Evolutionary conservation across 2,888 invertebrate genomes (phyloP).

Genomic region (Nemurella pictetii): DNA sequence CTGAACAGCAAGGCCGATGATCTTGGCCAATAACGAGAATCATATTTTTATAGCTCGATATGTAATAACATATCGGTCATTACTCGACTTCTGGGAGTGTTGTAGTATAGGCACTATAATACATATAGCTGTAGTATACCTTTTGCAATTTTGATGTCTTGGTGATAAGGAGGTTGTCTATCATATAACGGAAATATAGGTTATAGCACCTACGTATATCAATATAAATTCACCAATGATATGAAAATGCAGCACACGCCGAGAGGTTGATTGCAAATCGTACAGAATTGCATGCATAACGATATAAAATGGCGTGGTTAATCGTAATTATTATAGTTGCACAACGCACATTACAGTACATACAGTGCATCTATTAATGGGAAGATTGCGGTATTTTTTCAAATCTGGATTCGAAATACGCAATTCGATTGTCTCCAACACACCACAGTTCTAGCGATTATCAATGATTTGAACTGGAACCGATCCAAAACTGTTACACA

Average conservation of each 20-base stretch:
- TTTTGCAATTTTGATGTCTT: background rate
- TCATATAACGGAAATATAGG: background rate
- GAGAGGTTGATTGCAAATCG: background rate
- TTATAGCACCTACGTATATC: too few relatives aligned
- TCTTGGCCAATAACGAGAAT: slow-evolving; percentile 2
- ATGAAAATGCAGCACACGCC: background rate
- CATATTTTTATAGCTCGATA: background rate
- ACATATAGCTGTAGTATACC: too few relatives aligned
- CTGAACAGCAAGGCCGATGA: background rate
- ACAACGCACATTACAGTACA: background rate
- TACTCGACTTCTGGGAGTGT: too few relatives aligned
- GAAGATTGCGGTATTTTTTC: background rate
- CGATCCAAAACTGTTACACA: too few relatives aligned
- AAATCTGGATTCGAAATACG: background rate
- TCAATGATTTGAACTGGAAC: too few relatives aligned
- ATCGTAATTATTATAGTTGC: background rate
- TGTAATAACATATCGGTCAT: background rate
- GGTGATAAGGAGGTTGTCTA: background rate
- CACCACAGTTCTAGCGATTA: too few relatives aligned
- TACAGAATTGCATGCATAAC: background rate
- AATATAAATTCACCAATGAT: too few relatives aligned
- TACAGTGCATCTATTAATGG: background rate
- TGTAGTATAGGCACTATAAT: too few relatives aligned
- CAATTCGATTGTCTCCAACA: background rate
- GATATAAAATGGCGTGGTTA: background rate